phyloP scores from a whole-genome alignment of 2,113 vertebrate species.

The Chroicocephalus ridibundus region DNA sequence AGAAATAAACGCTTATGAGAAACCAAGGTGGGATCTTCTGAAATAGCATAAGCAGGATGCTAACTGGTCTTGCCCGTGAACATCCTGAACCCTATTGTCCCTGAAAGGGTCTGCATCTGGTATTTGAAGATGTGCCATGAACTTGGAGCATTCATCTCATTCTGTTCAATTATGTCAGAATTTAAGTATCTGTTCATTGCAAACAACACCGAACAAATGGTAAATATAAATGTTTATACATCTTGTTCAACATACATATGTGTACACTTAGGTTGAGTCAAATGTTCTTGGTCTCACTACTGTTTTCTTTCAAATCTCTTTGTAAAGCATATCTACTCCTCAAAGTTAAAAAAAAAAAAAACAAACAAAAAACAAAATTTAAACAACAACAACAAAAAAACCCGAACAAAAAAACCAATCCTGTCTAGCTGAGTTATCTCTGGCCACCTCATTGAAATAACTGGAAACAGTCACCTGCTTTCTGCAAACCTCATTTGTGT shows the following conservation, averaged over 20 bases:
- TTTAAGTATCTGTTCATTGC: background rate
- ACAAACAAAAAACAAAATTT: background rate
- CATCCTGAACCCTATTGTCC: background rate
- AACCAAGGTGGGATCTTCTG: background rate
- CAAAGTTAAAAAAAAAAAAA: background rate
- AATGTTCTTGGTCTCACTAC: background rate
- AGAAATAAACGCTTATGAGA: background rate
- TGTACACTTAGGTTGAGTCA: fast-evolving
- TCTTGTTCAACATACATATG: background rate
- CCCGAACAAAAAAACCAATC: background rate
- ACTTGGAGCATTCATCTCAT: background rate
- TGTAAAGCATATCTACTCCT: background rate
- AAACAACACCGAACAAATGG: background rate
- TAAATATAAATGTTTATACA: background rate
- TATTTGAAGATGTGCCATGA: background rate
- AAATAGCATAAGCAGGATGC: background rate
- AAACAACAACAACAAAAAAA: background rate
- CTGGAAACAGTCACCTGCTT: background rate
- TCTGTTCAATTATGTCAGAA: background rate
- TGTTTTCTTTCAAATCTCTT: background rate
- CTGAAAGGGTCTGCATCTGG: background rate
- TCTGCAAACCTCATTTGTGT: background rate
- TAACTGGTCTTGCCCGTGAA: background rate
- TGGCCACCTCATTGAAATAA: background rate
- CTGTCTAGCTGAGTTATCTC: background rate